phyloP scores from a whole-genome alignment of 2,113 vertebrate genomes.

The Macquaria australasica region DNA sequence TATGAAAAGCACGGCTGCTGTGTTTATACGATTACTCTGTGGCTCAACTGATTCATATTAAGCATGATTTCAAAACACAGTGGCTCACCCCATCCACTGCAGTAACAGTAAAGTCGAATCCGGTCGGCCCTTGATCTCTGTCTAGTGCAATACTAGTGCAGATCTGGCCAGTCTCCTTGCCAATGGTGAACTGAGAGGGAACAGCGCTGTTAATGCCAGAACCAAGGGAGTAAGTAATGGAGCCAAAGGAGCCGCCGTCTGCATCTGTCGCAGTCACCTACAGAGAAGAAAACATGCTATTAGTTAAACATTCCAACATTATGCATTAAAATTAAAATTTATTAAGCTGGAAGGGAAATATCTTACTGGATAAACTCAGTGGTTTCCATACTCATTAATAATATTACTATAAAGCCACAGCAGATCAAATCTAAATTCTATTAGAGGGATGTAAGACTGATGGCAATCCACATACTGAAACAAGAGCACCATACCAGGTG shows the following conservation, averaged over 20 bases:
- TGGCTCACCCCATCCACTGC: constrained; percentile 94
- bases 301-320: constrained; percentile 46
- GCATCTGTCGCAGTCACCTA: constrained; percentile 95
- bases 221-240: constrained; percentile 92
- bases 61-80: constrained; percentile 55
- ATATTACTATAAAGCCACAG: constrained; percentile 27
- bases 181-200: constrained; percentile 89
- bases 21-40: constrained; percentile 70
- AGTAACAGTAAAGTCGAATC: constrained; percentile 93
- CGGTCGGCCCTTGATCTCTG: constrained; percentile 89
- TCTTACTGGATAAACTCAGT: constrained; percentile 22
- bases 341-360: constrained; percentile 27
- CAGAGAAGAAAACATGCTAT: constrained; percentile 49
- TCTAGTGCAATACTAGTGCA: constrained; percentile 91
- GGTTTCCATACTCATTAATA: constrained; percentile 46
- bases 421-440: constrained; percentile 52
- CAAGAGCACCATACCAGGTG: constrained; percentile 68
- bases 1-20: constrained; percentile 53
- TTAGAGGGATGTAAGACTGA: constrained; percentile 43
- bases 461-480: constrained; percentile 43
- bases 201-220: constrained; percentile 85
- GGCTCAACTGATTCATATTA: constrained; percentile 66
- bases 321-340: constrained; percentile 15
- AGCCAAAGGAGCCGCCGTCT: constrained; percentile 91
- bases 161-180: constrained; percentile 90